phyloP scores from a whole-genome alignment of 30 jellyfish, hydroid and myxozoan genomes.

The Turritopsis rubra region DNA sequence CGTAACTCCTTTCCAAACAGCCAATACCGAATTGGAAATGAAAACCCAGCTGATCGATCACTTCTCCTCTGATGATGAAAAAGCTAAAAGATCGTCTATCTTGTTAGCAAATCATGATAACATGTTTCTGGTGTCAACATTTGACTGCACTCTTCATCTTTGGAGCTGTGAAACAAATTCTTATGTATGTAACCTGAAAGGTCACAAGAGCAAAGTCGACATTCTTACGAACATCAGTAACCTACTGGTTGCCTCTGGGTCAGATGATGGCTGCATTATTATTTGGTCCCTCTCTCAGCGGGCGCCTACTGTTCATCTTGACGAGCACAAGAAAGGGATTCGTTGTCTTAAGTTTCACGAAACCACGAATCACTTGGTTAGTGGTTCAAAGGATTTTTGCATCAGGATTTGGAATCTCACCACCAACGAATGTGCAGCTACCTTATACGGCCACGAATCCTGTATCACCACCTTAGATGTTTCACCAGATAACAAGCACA shows the following conservation, averaged over 20 bases:
- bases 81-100: not conserved
- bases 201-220: not conserved
- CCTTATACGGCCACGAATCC: conserved; percentile 1
- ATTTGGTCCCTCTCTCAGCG: conserved; percentile 3
- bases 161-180: not conserved
- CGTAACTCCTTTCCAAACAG: not conserved
- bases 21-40: not conserved
- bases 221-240: not conserved
- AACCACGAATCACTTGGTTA: not conserved
- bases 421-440: not conserved
- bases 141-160: not conserved
- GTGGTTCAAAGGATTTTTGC: not conserved
- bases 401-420: not conserved
- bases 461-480: conserved; percentile 1
- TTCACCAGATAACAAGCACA: not conserved
- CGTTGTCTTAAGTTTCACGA: not conserved
- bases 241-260: not conserved
- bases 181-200: not conserved
- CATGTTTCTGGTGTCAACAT: not conserved
- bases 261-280: not conserved
- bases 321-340: not conserved
- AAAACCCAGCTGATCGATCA: not conserved
- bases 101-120: not conserved
- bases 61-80: not conserved
- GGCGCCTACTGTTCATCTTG: not conserved